A percentile compares a stretch with the other conserved stretches of the same genome.
These are phyloP conservation scores for Saccostrea cuccullata DNA, from an alignment of 1,140 invertebrate species.

Conservation along the genomic window DNA sequence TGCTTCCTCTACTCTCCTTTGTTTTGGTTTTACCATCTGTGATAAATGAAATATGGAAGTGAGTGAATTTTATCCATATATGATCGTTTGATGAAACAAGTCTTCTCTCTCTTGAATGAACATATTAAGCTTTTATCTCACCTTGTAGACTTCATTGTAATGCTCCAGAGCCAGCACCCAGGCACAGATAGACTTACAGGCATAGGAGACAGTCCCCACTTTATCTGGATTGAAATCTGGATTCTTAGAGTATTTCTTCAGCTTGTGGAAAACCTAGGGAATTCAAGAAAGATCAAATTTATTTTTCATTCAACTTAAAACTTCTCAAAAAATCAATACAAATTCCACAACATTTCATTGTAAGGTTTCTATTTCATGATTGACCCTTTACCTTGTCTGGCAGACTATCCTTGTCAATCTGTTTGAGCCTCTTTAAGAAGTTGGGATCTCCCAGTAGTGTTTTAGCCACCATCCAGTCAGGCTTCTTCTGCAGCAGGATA, in stretches of 20 bases:
- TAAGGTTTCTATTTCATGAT: background rate
- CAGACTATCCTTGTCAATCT: conserved; percentile 76
- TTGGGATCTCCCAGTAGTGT: conserved; percentile 74
- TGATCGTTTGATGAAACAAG: too few species aligned
- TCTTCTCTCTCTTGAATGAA: too few species aligned
- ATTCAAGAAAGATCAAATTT: conserved; percentile 39
- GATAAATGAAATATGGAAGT: background rate
- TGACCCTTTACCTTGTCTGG: conserved; percentile 70
- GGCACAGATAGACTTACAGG: conserved; percentile 76
- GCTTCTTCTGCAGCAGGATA: conserved; percentile 87
- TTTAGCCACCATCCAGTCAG: conserved; percentile 76
- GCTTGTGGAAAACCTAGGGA: conserved; percentile 73
- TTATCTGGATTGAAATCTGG: conserved; percentile 76
- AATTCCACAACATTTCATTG: background rate
- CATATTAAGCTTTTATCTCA: conserved; percentile 46
- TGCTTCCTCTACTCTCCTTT: conserved; percentile 75
- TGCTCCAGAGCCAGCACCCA: conserved; percentile 78
- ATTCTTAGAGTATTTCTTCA: conserved; percentile 75
- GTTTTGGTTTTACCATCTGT: conserved; percentile 78
- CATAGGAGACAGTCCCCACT: conserved; percentile 75
- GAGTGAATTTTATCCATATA: background rate
- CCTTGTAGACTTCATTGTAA: conserved; percentile 78
- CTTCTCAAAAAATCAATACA: too few species aligned
- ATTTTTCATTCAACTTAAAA: background rate
- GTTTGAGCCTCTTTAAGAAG: conserved; percentile 75